phyloP scores from a whole-genome alignment of 92 coral and sea anemone genomes.

The Metridium senile region DNA sequence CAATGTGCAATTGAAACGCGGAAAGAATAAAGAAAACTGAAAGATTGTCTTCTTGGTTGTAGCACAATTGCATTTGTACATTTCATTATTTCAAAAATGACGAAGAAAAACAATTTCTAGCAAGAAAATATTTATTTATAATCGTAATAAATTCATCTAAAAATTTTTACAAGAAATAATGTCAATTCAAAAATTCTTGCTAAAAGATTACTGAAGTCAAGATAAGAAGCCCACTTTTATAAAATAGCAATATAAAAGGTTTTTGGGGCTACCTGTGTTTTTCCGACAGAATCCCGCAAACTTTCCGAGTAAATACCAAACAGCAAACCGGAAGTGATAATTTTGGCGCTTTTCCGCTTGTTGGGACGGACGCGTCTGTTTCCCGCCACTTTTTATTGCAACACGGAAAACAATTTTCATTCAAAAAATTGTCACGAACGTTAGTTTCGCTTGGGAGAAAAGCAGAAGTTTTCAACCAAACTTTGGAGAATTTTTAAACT shows the following conservation, averaged over 20 bases:
- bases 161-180: not conserved
- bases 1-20: too few species aligned
- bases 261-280: not conserved
- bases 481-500: not conserved
- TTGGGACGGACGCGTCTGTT: slow-evolving; percentile 19
- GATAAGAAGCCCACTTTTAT: too few species aligned
- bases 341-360: slow-evolving; percentile 8
- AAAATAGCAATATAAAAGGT: not conserved
- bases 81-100: not conserved
- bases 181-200: too few species aligned
- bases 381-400: slow-evolving; percentile 38
- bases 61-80: not conserved
- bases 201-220: too few species aligned
- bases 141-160: not conserved
- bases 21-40: too few species aligned
- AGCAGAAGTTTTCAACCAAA: not conserved
- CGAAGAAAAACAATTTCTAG: not conserved
- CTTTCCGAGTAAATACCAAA: not conserved
- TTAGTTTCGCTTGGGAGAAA: not conserved
- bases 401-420: slow-evolving; percentile 9
- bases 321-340: slow-evolving; percentile 10
- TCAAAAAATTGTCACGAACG: slow-evolving; percentile 8
- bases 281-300: slow-evolving; percentile 8
- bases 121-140: not conserved
- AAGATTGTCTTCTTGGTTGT: not conserved